phyloP scores from a whole-genome alignment of 2,888 invertebrate species.

The Eledona agricola region DNA sequence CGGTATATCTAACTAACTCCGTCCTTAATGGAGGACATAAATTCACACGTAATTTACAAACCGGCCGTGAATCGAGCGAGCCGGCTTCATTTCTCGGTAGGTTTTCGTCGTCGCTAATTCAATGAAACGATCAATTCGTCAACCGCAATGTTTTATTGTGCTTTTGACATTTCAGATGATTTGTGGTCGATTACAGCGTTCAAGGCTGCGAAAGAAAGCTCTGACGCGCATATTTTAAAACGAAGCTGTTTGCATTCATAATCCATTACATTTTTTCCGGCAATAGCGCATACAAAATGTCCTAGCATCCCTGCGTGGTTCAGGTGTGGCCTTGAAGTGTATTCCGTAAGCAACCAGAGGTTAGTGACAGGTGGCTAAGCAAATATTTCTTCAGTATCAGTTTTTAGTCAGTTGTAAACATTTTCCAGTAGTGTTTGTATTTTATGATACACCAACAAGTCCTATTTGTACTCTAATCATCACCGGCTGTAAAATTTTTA shows the following conservation, averaged over 20 bases:
- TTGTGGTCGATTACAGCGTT: conserved; percentile 40
- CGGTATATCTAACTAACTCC: not conserved
- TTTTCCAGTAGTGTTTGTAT: conserved; percentile 25
- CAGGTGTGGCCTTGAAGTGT: conserved; percentile 11
- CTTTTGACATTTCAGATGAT: conserved; percentile 48
- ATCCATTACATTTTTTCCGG: too few relatives aligned
- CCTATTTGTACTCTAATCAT: conserved; percentile 25
- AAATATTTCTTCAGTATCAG: conserved; percentile 25
- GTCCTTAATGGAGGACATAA: too few relatives aligned
- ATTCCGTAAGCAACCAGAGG: conserved; percentile 13
- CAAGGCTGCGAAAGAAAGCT: conserved; percentile 24
- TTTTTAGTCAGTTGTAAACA: conserved; percentile 10
- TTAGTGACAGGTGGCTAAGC: conserved; percentile 25
- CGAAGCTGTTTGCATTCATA: not conserved
- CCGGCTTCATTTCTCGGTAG: conserved; percentile 2
- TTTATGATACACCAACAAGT: conserved; percentile 11
- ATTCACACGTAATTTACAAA: too few relatives aligned
- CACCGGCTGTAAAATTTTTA: conserved; percentile 17
- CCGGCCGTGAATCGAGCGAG: not conserved
- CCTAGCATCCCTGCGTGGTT: not conserved
- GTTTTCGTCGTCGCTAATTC: not conserved
- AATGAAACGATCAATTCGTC: conserved; percentile 21
- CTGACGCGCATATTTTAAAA: conserved; percentile 4
- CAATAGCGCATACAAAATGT: conserved; percentile 11
- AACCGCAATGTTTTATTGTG: conserved; percentile 37